Base-by-base conservation (phyloP, 2,888 invertebrate species). In the Limnephilus auricula region DNA sequence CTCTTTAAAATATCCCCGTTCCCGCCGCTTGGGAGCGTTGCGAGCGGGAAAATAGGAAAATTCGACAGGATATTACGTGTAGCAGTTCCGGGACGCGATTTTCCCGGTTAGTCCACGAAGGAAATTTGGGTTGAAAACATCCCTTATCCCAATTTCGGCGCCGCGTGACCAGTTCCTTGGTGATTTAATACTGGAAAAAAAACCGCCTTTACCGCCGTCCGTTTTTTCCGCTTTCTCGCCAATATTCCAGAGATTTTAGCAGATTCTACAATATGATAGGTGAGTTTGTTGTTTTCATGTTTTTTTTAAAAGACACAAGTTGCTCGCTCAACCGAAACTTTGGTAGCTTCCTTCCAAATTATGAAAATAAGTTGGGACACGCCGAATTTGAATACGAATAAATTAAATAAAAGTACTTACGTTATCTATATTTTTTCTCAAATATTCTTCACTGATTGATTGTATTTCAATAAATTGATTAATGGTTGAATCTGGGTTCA, bases 101-200 rank as follows among this genome's bases (percentile, higher is more conserved):
- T 91, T 89, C 91, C 90, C 92, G 89, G 90, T 86, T 92, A 93
- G 93, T 93, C 92, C 88, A 85, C 80, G 85, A 89, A 91, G 91
- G 92, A 91, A 90, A 88, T 89, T 91, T 89, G 92, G 78, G 82
- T 90, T 85, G 91, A 80, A 88, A 90, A 90, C 92, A 91, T 90
- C 92, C 91, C 91, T 90, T 88, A 37, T 65, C 65, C 65, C 65
- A 37, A 80, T 50, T 37, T 30, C 37, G 34, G 18, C 84, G 65
- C 89, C 45, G 65, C 90, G 91, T 45, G 89, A 85, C 15, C 85
- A 30, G 40, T 40, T 30, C 34, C 40, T 85, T 85, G 34, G 85
- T 85, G 85, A 40, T 85, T 85, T 82, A 34, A 34, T 32, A 82
- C 34, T 82, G 82, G 82, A 82, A 82, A 34, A 31, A 82, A 82